Base-by-base conservation (phyloP, 2,797 vertebrate species). In the Eleutherodactylus coqui region DNA sequence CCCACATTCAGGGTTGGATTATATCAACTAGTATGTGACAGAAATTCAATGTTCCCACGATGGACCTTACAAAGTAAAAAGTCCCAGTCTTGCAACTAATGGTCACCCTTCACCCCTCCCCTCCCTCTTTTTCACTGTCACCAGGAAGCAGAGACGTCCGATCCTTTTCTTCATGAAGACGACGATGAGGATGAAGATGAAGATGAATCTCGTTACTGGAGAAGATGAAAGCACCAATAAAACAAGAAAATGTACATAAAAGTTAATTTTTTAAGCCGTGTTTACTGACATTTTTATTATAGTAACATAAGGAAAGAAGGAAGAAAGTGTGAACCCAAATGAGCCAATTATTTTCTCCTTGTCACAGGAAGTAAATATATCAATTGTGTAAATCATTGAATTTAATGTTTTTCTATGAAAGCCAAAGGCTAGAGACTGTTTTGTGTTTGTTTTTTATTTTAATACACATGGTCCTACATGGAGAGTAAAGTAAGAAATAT, bases 171-270 rank as follows among this genome's bases (percentile, higher is more conserved):
- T 82, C 96, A 95, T 34, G 97, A 96, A 91, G 96, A 98, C 86
- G 97, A 98, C 58, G 97, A 98, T 1, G 97, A 97, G 2, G 97
- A 98, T 10, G 98, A 99, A 81, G 97, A 99, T 47, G 96, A 99
- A 91, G 95, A 97, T 75, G 97, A 98, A 90, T 98, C 97, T 90
- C 97, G 98, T 88, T 99, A 97, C 9, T 99, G 98, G 98, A 95
- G 98, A 92, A 97, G 97, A 96, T 99, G 96, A 97, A 90, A 78
- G 80, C 94, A 91, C 47, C 51, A 75, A 79, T 53, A 79, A 27
- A 69, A 80, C 1, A 60, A n/a, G n/a, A 69, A 58, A 88, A 91
- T 93, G 91, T 91, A 90, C 47, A 90, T 90, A 16, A 1, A 93
- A 93, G 90, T 93, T 89, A 60, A 89, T 94, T 62, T 82, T 73